These are phyloP conservation scores for Hirtodrosophila histrioides DNA, from an alignment of 2,888 invertebrate species.

Conservation along the genomic window DNA sequence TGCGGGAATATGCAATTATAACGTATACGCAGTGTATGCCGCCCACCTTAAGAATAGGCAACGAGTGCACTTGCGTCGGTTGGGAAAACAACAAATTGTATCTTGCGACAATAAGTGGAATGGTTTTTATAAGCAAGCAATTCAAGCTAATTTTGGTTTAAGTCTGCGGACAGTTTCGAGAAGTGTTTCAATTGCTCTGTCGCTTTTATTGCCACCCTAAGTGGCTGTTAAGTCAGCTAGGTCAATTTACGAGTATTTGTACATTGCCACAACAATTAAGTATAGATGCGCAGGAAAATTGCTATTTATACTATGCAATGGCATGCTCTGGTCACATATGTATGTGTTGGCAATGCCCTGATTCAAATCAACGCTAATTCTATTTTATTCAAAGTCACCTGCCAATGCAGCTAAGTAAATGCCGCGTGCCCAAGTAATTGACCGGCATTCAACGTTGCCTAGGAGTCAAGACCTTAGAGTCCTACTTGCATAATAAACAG, in stretches of 20 bases:
- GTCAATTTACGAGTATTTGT: conserved; percentile 37
- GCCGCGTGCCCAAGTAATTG: conserved; percentile 39
- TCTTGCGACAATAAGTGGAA: neutral
- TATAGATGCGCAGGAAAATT: conserved; percentile 50
- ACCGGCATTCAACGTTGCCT: conserved; percentile 41
- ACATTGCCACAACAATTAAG: conserved; percentile 57
- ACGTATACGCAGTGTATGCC: conserved; percentile 16
- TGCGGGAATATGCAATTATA: conserved; percentile 23
- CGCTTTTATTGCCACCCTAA: conserved; percentile 43
- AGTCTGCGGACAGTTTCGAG: neutral
- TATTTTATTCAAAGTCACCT: conserved; percentile 69
- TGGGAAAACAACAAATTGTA: neutral
- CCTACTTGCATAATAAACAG: conserved; percentile 46
- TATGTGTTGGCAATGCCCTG: conserved; percentile 8
- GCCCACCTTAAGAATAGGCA: neutral
- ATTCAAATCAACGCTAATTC: conserved; percentile 63
- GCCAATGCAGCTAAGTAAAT: conserved; percentile 17
- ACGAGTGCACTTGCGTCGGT: too few relatives aligned
- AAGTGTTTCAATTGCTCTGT: neutral
- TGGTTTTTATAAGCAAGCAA: neutral
- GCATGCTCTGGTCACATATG: conserved; percentile 1
- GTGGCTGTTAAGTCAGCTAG: conserved; percentile 49
- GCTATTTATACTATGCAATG: conserved; percentile 59
- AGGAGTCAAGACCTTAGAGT: neutral
- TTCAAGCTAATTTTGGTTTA: conserved; percentile 18